Base-by-base conservation (phyloP, 2,113 vertebrate species). In the Indicator maculatus region DNA sequence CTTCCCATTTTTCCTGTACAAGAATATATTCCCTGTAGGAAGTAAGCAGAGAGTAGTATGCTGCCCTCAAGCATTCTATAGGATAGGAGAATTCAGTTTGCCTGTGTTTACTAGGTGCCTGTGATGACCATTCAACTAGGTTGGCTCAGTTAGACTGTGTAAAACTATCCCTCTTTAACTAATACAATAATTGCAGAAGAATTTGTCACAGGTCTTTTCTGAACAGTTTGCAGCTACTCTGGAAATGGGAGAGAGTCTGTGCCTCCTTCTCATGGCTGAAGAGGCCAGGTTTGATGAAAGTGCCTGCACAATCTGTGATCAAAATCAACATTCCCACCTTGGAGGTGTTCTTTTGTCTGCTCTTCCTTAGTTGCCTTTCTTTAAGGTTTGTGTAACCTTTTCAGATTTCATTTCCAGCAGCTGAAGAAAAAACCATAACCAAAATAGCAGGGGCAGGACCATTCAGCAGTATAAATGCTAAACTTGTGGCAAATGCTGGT, bases 391-490 rank as follows among this genome's bases (percentile, higher is more conserved):
- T 70, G 30, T 66, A 79, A 59, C 71, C 24, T 85, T 79, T 86
- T 64, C 64, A 5, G 79, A 41, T 36, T 90, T 89, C 12, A 8
- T 87, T 93, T 79, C 77, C 78, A 83, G 59, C 31, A 88, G 18
- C 39, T 53, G 14, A 65, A 67, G 76, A 88, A 69, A 88, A 93
- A 89, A 60, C 33, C 15, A 19, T 80, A 84, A 74, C 73, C 52
- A 56, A 92, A 93, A 69, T 56, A 94, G 24, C 39, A 78, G 73
- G 11, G 61, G n/a, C 55, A 74, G 67, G 69, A 44, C 60, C n/a
- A 83, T 78, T 88, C 89, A 85, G 72, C 16, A 56, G 18, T 67
- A 10, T 85, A 83, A 89, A 61, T 71, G 82, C 65, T 94, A 58
- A 93, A 90, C 58, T 86, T 90, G 76, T 71, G 78, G 58, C 33